phyloP scores from a whole-genome alignment of 2,888 invertebrate genomes.

The Oasisia sp. region DNA sequence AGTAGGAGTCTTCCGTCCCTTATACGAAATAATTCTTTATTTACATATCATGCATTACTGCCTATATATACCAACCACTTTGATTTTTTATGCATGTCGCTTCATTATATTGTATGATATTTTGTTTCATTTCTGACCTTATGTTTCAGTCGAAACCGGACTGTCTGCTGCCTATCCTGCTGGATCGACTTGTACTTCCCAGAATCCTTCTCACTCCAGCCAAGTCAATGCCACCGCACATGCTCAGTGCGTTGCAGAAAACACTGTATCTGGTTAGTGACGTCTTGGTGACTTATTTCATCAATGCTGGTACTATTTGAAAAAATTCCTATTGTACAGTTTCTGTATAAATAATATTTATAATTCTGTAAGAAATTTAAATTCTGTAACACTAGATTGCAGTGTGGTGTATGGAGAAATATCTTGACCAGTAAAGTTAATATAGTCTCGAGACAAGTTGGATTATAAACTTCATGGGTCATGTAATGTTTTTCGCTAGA shows the following conservation, averaged over 20 bases:
- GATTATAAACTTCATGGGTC: too few species aligned
- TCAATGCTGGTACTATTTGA: background rate
- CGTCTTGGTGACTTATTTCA: background rate
- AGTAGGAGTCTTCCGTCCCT: too few species aligned
- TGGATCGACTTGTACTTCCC: constrained; percentile 53
- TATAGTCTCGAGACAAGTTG: too few species aligned
- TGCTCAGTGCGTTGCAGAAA: constrained; percentile 44
- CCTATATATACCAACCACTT: too few species aligned
- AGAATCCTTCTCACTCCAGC: constrained; percentile 49
- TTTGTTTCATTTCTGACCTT: background rate
- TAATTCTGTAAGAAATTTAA: background rate
- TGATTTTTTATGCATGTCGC: too few species aligned
- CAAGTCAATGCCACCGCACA: constrained; percentile 48
- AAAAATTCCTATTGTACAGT: background rate
- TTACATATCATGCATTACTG: too few species aligned
- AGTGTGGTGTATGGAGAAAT: too few species aligned
- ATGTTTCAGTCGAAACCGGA: constrained; percentile 49
- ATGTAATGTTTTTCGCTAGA: too few species aligned
- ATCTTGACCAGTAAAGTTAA: too few species aligned
- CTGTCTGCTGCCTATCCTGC: constrained; percentile 51
- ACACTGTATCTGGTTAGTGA: constrained; percentile 26
- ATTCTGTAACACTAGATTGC: background rate
- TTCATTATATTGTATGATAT: too few species aligned
- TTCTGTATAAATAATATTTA: background rate
- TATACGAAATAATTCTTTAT: too few species aligned